These are phyloP conservation scores for Caenorhabditis latens DNA, from an alignment of 1,140 invertebrate species.

Conservation along the genomic window DNA sequence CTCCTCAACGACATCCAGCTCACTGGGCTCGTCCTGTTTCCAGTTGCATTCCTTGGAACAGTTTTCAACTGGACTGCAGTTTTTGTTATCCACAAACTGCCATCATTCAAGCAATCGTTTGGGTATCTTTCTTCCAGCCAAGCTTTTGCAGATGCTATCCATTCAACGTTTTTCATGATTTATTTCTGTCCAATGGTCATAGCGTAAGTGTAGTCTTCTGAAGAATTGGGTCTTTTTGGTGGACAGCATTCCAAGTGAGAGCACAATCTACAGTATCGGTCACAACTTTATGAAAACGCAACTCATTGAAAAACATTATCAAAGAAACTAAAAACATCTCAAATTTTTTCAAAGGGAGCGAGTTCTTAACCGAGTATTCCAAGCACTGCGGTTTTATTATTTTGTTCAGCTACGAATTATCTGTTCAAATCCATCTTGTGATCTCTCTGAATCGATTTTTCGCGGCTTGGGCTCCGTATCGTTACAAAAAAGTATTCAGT, in stretches of 20 bases:
- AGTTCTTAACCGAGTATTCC: constrained; percentile 24
- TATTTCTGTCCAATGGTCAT: constrained; percentile 36
- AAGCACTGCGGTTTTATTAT: constrained; percentile 26
- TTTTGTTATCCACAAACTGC: neutral
- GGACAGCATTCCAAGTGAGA: neutral
- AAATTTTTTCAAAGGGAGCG: neutral
- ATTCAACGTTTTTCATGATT: constrained; percentile 29
- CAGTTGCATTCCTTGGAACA: neutral
- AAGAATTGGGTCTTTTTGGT: neutral
- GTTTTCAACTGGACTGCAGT: constrained; percentile 48
- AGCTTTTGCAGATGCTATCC: constrained; percentile 11
- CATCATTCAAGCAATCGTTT: constrained; percentile 4
- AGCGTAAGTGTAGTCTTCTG: neutral
- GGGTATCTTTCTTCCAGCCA: constrained; percentile 27
- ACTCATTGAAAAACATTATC: neutral
- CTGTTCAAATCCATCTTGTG: constrained; percentile 32
- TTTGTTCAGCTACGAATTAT: constrained; percentile 20
- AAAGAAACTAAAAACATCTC: neutral
- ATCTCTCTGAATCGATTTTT: constrained; percentile 10
- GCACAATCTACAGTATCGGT: neutral
- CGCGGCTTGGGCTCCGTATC: constrained; percentile 13
- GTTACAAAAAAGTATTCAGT: constrained; percentile 33
- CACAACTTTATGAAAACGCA: neutral
- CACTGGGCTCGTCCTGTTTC: constrained; percentile 24
- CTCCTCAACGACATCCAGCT: constrained; percentile 41